These are phyloP conservation scores for Ditylenchus dipsaci DNA, from an alignment of 1,140 invertebrate species.

Conservation along the genomic window DNA sequence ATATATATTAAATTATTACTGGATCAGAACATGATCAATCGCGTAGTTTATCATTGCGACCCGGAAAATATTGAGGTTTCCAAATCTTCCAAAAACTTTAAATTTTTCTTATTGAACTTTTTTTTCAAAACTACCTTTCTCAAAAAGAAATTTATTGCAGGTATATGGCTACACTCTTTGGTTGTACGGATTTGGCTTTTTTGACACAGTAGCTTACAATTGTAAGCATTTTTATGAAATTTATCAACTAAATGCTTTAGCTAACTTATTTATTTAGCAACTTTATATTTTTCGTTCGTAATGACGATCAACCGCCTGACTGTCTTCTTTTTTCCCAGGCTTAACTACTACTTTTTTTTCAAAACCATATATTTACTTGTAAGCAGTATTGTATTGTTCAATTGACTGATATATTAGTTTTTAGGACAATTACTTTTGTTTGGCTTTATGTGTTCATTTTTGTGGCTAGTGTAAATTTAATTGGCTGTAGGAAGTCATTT, in stretches of 20 bases:
- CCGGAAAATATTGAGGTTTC: no score
- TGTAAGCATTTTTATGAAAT: no score
- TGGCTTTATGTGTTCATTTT: slow-evolving; percentile 23
- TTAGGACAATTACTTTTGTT: slow-evolving; percentile 10
- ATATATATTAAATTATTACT: no score
- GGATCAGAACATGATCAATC: no score
- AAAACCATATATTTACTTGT: slow-evolving; percentile 9
- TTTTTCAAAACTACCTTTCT: no score
- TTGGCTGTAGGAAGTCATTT: slow-evolving; percentile 24
- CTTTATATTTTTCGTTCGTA: slow-evolving; percentile 16
- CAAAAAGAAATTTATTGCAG: slow-evolving; percentile 17
- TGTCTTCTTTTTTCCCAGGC: slow-evolving; percentile 16
- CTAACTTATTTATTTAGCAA: no score
- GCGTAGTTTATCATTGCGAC: no score
- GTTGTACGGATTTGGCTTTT: slow-evolving; percentile 9
- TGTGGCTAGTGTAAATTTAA: not conserved
- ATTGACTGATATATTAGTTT: slow-evolving; percentile 16
- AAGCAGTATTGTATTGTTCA: not conserved
- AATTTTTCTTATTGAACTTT: no score
- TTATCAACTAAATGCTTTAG: no score
- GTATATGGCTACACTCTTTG: slow-evolving; percentile 14
- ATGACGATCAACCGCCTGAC: slow-evolving; percentile 27
- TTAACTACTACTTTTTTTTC: slow-evolving; percentile 18
- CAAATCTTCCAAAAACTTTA: no score
- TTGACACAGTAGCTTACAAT: slow-evolving; percentile 22